Conservation (phyloP, 1,140 invertebrate species). For the Hydropsyche tenuis region DNA sequence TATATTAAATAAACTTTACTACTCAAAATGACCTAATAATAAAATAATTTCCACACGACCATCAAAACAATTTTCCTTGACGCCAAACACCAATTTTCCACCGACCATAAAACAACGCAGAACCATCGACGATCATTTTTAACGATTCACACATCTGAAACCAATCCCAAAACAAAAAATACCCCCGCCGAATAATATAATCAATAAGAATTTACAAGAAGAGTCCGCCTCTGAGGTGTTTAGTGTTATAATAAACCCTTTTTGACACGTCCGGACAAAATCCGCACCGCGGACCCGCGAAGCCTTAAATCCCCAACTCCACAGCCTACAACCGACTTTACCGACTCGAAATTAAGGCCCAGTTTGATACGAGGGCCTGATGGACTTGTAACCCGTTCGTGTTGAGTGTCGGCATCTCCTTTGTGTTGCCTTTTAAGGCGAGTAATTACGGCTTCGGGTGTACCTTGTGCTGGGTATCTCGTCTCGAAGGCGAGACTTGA, state of each 20-base stretch:
- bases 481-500: slow-evolving; percentile 35
- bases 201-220: slow-evolving; percentile 35
- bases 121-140: too few relatives aligned
- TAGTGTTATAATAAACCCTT: slow-evolving; percentile 51
- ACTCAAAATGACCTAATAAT: too few relatives aligned
- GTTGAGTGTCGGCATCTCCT: slow-evolving; percentile 53
- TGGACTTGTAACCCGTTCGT: background rate
- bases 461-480: background rate
- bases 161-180: background rate
- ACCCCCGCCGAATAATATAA: slow-evolving; percentile 18
- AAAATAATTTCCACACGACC: background rate
- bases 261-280: slow-evolving; percentile 50
- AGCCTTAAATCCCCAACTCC: background rate
- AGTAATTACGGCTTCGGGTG: slow-evolving; percentile 56
- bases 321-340: background rate
- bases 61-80: background rate
- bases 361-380: background rate
- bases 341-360: background rate
- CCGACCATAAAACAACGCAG: too few relatives aligned
- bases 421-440: slow-evolving; percentile 58
- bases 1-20: too few relatives aligned
- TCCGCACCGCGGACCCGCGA: background rate
- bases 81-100: too few relatives aligned
- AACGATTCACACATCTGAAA: background rate
- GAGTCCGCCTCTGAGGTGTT: slow-evolving; percentile 45